Conservation (phyloP, 2,888 invertebrate genomes). For the Palloptera scutellata region DNA sequence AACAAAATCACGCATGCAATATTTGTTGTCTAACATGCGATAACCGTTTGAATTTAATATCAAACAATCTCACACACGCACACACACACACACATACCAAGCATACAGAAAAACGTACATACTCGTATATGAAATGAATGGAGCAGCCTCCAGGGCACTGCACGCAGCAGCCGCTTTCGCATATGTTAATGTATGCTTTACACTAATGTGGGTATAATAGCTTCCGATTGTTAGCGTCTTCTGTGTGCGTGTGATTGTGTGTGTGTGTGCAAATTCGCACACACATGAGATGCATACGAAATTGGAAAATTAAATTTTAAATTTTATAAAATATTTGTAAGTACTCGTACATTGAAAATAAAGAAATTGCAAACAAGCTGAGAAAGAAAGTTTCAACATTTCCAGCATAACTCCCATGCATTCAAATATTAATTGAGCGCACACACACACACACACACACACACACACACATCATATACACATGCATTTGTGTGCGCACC, state of each 20-base stretch:
- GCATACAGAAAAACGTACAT: neutral
- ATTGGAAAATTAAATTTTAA: neutral
- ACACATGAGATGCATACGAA: slow-evolving; percentile 19
- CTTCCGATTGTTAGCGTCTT: slow-evolving; percentile 26
- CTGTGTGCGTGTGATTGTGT: neutral
- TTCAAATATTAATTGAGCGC: neutral
- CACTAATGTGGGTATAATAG: slow-evolving; percentile 31
- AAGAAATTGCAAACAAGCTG: neutral
- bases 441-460: neutral
- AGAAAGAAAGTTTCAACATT: neutral
- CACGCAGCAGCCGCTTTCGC: neutral
- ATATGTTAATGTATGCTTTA: slow-evolving; percentile 9
- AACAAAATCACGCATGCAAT: slow-evolving; percentile 22
- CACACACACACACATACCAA: no score
- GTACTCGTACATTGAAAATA: neutral
- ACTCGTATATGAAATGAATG: slow-evolving; percentile 3
- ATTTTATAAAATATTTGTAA: neutral
- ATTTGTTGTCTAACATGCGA: slow-evolving; percentile 17
- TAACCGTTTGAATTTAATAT: slow-evolving; percentile 27
- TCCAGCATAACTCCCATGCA: neutral
- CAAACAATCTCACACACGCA: neutral
- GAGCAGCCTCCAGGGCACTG: slow-evolving; percentile 24
- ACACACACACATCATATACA: neutral
- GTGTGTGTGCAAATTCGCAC: no score
- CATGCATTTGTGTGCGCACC: neutral